Conservation (phyloP, 1,140 invertebrate genomes). For the Neodiprion fabricii region DNA sequence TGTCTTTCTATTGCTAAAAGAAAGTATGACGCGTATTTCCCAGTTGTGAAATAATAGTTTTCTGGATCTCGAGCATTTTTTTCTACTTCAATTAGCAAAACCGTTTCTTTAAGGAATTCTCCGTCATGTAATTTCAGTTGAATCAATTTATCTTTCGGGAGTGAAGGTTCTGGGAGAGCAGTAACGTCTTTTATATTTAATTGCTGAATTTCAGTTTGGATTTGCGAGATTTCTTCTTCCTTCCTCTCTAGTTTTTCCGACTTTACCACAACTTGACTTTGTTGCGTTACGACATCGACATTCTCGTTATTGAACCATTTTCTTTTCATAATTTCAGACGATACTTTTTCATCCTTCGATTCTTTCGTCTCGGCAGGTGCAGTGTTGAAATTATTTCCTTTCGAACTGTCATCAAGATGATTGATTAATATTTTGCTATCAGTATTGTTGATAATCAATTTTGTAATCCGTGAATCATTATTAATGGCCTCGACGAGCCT, state of each 20-base stretch:
- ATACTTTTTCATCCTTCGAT: neutral
- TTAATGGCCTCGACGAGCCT: neutral
- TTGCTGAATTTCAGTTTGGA: no score
- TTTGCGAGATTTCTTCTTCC: no score
- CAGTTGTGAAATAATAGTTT: conserved; percentile 54
- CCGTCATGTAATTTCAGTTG: conserved; percentile 13
- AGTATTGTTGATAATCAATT: neutral
- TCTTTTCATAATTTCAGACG: neutral
- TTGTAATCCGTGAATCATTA: neutral
- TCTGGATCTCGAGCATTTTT: conserved; percentile 35
- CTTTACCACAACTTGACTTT: neutral
- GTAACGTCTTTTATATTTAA: no score
- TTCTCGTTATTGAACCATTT: neutral
- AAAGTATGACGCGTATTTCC: conserved; percentile 55
- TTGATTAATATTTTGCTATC: neutral
- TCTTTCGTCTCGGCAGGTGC: neutral
- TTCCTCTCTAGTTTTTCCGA: no score
- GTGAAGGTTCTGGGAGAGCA: no score
- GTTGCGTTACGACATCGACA: neutral
- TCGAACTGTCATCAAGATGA: neutral
- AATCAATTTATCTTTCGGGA: no score
- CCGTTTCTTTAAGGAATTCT: conserved; percentile 40
- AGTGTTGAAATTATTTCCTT: neutral
- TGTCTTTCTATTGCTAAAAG: conserved; percentile 55
- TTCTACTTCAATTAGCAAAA: conserved; percentile 33